phyloP scores from a whole-genome alignment of 1,140 invertebrate species.

The Pachypsylla venusta region DNA sequence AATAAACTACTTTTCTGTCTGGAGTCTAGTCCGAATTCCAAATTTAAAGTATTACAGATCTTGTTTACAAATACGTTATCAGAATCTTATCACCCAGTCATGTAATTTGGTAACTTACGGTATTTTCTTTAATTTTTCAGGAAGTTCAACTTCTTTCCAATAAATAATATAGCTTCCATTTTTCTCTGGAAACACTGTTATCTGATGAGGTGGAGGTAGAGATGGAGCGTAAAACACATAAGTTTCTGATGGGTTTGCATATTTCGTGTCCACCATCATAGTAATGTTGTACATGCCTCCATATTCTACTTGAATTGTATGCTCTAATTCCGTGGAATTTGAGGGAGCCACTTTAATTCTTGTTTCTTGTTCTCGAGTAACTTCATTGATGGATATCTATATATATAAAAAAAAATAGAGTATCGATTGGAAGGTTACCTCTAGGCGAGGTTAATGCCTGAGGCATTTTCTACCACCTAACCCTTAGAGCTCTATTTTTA shows the following conservation, averaged over 20 bases:
- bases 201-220: constrained; percentile 45
- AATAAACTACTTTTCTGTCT: no score
- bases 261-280: constrained; percentile 32
- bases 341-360: constrained; percentile 33
- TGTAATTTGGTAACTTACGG: constrained; percentile 19
- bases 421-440: no score
- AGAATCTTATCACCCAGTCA: no score
- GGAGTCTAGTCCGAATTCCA: no score
- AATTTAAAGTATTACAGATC: no score
- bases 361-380: constrained; percentile 32
- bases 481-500: no score
- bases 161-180: constrained; percentile 43
- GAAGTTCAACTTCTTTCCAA: constrained; percentile 37
- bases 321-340: constrained; percentile 33
- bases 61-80: no score
- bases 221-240: constrained; percentile 38
- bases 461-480: no score
- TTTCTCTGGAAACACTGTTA: constrained; percentile 37
- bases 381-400: constrained; percentile 40
- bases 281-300: constrained; percentile 47
- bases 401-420: no score
- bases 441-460: no score
- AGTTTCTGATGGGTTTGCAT: constrained; percentile 32
- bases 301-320: constrained; percentile 38
- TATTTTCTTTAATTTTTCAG: constrained; percentile 9